Percentiles rank a stretch among this genome's conserved stretches.
These are phyloP conservation scores for Neodon shergylaensis DNA, from an alignment of 2,113 vertebrate genomes.

Conservation along the genomic window DNA sequence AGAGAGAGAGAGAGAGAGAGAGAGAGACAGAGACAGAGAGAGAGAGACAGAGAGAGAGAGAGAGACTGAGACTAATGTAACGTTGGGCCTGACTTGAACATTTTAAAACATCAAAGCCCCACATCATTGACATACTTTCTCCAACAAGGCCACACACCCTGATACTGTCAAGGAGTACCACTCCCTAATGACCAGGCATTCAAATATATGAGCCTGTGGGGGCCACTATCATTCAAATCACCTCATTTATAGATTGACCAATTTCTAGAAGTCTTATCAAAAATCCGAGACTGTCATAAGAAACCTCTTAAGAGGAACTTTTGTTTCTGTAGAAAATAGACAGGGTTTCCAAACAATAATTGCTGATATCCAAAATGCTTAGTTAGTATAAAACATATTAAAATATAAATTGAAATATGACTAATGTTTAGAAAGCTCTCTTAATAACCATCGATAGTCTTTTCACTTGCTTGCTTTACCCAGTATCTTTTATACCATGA, in stretches of 20 bases:
- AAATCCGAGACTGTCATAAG: neutral
- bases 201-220: neutral
- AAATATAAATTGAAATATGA: neutral
- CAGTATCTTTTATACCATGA: neutral
- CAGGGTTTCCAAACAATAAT: neutral
- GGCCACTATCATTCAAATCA: neutral
- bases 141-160: neutral
- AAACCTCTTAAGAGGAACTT: neutral
- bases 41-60: too few relatives aligned
- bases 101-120: too few relatives aligned
- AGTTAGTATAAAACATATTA: neutral
- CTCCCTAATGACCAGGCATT: neutral
- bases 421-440: neutral
- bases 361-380: neutral
- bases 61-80: too few relatives aligned
- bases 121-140: neutral
- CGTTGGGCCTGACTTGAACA: too few relatives aligned
- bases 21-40: too few relatives aligned
- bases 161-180: neutral
- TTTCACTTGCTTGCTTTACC: neutral
- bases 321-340: slow-evolving; percentile 4
- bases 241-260: neutral
- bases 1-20: too few relatives aligned
- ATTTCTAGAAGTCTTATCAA: neutral
- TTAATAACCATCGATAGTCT: neutral